These are phyloP conservation scores for Gasteruption jaculator DNA, from an alignment of 2,888 invertebrate genomes.

Conservation along the genomic window DNA sequence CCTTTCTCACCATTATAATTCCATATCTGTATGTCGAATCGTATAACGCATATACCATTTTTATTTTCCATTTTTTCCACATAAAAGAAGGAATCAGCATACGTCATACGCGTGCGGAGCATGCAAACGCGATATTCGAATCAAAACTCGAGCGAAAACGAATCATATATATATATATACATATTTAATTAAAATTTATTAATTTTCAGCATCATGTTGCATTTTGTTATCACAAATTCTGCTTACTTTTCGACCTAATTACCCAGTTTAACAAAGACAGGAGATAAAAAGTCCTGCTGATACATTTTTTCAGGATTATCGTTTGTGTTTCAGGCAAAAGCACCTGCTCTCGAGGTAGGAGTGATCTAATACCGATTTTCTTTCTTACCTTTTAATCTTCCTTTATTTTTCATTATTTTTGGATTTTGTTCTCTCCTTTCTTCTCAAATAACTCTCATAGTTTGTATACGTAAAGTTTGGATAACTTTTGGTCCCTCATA, in stretches of 20 bases:
- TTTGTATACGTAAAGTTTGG: no score
- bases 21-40: constrained; percentile 9
- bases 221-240: constrained; percentile 25
- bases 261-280: constrained; percentile 12
- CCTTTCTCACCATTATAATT: constrained; percentile 11
- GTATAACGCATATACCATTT: no score
- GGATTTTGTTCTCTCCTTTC: no score
- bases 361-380: constrained; percentile 38
- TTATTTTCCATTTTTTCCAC: no score
- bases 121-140: no score
- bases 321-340: constrained; percentile 51
- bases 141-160: constrained; percentile 11
- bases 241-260: neutral
- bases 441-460: no score
- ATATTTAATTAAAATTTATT: constrained; percentile 2
- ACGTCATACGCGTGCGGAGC: no score
- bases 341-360: constrained; percentile 49
- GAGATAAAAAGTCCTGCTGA: neutral
- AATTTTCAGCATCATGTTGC: constrained; percentile 30
- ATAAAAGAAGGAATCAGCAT: no score
- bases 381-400: constrained; percentile 23
- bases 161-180: constrained; percentile 3
- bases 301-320: constrained; percentile 43
- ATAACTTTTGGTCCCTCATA: no score
- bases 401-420: constrained; percentile 19